phyloP scores from a whole-genome alignment of 2,797 vertebrate species.

The Pseudomugil tenellus region DNA sequence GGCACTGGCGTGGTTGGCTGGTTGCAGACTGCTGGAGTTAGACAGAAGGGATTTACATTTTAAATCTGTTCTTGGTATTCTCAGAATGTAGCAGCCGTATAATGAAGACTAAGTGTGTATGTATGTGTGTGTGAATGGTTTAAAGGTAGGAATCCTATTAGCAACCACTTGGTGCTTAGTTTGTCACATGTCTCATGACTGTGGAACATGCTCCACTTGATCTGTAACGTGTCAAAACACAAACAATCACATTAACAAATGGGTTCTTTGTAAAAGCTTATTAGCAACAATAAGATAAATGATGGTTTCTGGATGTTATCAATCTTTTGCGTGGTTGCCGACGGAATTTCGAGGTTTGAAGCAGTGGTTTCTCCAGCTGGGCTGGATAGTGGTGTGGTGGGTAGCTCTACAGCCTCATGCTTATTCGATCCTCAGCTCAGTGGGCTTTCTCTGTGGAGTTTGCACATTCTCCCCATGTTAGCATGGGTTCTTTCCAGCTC shows the following conservation, averaged over 20 bases:
- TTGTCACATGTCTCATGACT: constrained; percentile 22
- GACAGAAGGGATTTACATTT: constrained; percentile 58
- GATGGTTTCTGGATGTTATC: neutral
- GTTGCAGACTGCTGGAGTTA: constrained; percentile 19
- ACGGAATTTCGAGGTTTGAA: too few relatives aligned
- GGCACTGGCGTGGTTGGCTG: neutral
- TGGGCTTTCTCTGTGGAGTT: too few relatives aligned
- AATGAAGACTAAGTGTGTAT: constrained; percentile 21
- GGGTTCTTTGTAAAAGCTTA: neutral
- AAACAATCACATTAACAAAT: neutral
- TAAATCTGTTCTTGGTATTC: constrained; percentile 53
- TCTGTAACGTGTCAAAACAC: constrained; percentile 3
- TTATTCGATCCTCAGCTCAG: too few relatives aligned
- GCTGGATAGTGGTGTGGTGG: too few relatives aligned
- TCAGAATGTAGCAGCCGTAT: constrained; percentile 32
- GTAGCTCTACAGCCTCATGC: too few relatives aligned
- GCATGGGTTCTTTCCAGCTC: too few relatives aligned
- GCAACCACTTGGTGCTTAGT: constrained; percentile 31
- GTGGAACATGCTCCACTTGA: neutral
- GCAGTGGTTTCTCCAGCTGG: too few relatives aligned
- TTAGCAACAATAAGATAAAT: neutral
- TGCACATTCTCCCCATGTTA: too few relatives aligned
- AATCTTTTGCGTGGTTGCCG: neutral
- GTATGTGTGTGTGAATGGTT: constrained; percentile 16
- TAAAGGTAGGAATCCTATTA: constrained; percentile 68